Percentiles rank a stretch among this genome's conserved stretches.
Conservation (phyloP, 2,797 vertebrate genomes). For the Clarias laeviceps region DNA sequence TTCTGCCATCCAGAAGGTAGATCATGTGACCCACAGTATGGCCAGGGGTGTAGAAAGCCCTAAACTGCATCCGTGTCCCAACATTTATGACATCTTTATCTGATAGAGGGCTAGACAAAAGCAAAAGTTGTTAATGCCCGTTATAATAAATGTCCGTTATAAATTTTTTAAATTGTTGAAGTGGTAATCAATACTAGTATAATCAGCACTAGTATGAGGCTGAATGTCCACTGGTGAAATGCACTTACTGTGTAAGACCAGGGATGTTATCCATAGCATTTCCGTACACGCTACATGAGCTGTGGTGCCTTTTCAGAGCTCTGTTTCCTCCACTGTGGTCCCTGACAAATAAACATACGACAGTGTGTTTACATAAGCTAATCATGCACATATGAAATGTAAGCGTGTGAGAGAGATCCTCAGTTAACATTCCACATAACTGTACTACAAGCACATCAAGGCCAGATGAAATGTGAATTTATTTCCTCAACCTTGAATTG, state of each 20-base stretch:
- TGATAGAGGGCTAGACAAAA: constrained; percentile 77
- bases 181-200: neutral
- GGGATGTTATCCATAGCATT: constrained; percentile 89
- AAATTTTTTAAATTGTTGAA: neutral
- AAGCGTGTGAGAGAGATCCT: neutral
- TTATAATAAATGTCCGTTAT: neutral
- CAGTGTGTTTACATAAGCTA: neutral
- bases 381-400: neutral
- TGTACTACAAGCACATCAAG: neutral
- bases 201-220: neutral
- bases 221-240: neutral
- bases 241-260: constrained; percentile 91
- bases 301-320: constrained; percentile 77
- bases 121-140: neutral
- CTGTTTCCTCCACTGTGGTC: constrained; percentile 95
- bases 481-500: neutral
- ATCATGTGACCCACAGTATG: constrained; percentile 96
- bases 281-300: constrained; percentile 88
- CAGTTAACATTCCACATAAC: constrained; percentile 10
- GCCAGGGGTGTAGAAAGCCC: constrained; percentile 88
- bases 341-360: constrained; percentile 66
- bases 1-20: constrained; percentile 86
- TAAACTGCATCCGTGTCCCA: constrained; percentile 83
- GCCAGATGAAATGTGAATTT: neutral
- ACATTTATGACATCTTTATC: constrained; percentile 86